Conservation (phyloP, 2,888 invertebrate genomes). For the Stegana nigrithorax region DNA sequence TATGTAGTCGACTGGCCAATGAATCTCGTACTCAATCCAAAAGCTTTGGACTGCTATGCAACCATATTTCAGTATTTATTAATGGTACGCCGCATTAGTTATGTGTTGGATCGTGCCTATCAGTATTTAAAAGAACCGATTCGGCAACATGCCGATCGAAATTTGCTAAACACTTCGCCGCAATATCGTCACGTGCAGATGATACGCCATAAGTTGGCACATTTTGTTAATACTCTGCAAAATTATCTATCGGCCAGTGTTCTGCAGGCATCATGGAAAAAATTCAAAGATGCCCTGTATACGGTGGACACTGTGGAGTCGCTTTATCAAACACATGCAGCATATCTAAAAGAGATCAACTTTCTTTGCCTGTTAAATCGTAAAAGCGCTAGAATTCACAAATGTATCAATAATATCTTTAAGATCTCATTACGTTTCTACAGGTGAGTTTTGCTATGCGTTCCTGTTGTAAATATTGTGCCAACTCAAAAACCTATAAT, state of each 20-base stretch:
- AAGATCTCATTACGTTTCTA: slow-evolving; percentile 75
- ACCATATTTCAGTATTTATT: slow-evolving; percentile 82
- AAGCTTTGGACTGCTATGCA: slow-evolving; percentile 77
- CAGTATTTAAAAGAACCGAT: slow-evolving; percentile 74
- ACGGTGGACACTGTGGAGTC: slow-evolving; percentile 78
- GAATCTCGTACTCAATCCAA: slow-evolving; percentile 80
- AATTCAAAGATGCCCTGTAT: slow-evolving; percentile 77
- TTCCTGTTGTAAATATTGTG: not conserved
- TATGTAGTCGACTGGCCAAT: slow-evolving; percentile 83
- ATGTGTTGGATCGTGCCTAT: slow-evolving; percentile 80
- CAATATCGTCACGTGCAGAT: slow-evolving; percentile 80
- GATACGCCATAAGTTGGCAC: slow-evolving; percentile 80
- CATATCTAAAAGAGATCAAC: slow-evolving; percentile 80
- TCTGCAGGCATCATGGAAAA: slow-evolving; percentile 79
- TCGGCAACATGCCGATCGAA: slow-evolving; percentile 69
- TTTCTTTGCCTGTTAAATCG: slow-evolving; percentile 81
- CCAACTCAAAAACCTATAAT: not conserved
- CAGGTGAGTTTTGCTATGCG: slow-evolving; percentile 48
- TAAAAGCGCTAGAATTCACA: slow-evolving; percentile 76
- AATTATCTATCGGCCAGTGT: slow-evolving; percentile 84
- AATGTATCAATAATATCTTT: slow-evolving; percentile 78
- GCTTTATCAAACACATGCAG: slow-evolving; percentile 78
- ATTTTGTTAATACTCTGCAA: slow-evolving; percentile 80
- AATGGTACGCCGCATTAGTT: slow-evolving; percentile 80
- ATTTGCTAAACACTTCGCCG: slow-evolving; percentile 72